Evolutionary conservation across 2,113 vertebrate species (phyloP).

Genomic region (Peucedramus taeniatus): DNA sequence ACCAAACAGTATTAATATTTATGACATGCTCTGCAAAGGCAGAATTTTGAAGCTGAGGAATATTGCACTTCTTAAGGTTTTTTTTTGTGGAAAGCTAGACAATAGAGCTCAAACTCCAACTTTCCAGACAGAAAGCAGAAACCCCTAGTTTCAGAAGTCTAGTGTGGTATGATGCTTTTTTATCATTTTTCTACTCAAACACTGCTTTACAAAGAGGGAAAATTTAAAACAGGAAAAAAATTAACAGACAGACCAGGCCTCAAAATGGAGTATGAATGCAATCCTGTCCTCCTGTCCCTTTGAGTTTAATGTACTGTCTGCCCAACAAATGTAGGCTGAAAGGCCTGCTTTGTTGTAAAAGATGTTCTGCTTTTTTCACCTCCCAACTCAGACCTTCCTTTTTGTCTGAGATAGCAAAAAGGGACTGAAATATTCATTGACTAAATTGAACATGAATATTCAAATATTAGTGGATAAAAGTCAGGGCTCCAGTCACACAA

Average conservation of each 20-base stretch:
- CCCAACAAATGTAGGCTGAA: neutral
- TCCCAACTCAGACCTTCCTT: neutral
- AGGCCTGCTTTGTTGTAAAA: neutral
- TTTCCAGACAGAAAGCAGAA: neutral
- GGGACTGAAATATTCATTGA: neutral
- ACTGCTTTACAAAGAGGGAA: neutral
- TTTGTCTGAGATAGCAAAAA: neutral
- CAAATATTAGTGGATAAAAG: neutral
- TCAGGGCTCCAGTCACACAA: neutral
- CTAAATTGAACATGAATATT: neutral
- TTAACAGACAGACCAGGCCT: neutral
- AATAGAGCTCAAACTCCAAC: neutral
- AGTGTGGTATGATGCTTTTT: neutral
- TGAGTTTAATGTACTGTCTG: neutral
- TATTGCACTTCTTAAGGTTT: neutral
- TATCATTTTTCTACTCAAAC: neutral
- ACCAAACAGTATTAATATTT: constrained; percentile 4
- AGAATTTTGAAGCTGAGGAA: neutral
- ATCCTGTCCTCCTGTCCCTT: neutral
- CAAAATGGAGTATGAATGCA: neutral
- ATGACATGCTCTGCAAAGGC: neutral
- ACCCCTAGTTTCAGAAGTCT: neutral
- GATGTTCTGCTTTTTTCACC: neutral
- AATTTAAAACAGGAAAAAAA: neutral
- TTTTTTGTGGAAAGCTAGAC: neutral